phyloP scores from a whole-genome alignment of 2,888 invertebrate species.

The Omphaloscelis lunosa region DNA sequence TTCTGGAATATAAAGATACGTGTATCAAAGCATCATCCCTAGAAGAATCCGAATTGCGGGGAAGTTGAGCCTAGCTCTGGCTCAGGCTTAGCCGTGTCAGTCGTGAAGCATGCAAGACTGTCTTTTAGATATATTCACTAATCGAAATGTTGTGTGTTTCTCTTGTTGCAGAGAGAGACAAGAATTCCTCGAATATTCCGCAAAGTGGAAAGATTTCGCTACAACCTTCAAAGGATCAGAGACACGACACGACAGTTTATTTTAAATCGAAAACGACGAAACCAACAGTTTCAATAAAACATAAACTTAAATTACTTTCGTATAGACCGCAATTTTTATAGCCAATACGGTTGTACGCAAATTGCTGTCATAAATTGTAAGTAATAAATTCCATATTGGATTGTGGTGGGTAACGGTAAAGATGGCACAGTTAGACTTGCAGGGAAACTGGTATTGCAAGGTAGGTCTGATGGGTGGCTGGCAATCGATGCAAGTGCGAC shows the following conservation, averaged over 20 bases:
- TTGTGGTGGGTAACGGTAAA: slow-evolving; percentile 65
- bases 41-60: neutral
- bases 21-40: slow-evolving; percentile 14
- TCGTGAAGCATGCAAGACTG: neutral
- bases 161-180: neutral
- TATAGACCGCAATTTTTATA: slow-evolving; percentile 61
- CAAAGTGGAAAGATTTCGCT: neutral
- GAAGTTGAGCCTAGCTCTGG: neutral
- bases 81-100: neutral
- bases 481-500: slow-evolving; percentile 65
- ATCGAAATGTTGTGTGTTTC: neutral
- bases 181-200: neutral
- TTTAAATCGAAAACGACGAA: slow-evolving; percentile 44
- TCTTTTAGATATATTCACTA: neutral
- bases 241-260: neutral
- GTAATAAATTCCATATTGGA: slow-evolving; percentile 64
- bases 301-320: slow-evolving; percentile 60
- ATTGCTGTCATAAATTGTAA: slow-evolving; percentile 60
- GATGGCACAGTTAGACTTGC: slow-evolving; percentile 70
- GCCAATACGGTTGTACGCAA: slow-evolving; percentile 56
- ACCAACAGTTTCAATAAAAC: slow-evolving; percentile 48
- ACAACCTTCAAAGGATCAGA: neutral
- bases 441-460: slow-evolving; percentile 69
- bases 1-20: slow-evolving; percentile 15
- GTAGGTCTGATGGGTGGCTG: slow-evolving; percentile 62